Percentiles rank a stretch among this genome's conserved stretches.
Conservation (phyloP, 2,888 invertebrate genomes). For the Mesodorylaimus sp. region DNA sequence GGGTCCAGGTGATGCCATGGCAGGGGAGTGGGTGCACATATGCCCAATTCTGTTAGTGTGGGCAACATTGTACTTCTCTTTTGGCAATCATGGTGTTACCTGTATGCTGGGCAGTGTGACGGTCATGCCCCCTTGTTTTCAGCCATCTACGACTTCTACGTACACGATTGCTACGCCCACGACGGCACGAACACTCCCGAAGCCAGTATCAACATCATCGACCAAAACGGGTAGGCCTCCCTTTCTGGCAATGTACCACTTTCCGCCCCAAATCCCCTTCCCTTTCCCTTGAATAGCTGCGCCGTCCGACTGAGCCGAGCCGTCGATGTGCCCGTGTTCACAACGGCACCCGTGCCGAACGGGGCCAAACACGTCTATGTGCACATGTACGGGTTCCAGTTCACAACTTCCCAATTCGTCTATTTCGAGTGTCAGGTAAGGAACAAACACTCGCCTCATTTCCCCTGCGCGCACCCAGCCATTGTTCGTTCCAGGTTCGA, state of each 20-base stretch:
- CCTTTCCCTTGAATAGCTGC: no score
- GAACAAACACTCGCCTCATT: no score
- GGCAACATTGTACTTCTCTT: background rate
- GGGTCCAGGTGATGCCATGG: background rate
- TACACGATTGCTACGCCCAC: slow-evolving; percentile 26
- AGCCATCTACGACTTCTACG: slow-evolving; percentile 28
- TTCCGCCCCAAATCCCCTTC: no score
- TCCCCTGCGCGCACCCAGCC: no score
- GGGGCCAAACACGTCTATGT: slow-evolving; percentile 26
- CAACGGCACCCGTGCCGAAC: slow-evolving; percentile 16
- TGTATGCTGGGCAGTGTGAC: no score
- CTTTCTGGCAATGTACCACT: no score
- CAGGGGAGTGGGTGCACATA: background rate
- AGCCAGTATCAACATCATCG: slow-evolving; percentile 22
- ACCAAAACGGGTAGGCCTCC: slow-evolving; percentile 20
- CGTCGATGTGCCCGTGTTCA: slow-evolving; percentile 23
- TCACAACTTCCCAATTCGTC: slow-evolving; percentile 13
- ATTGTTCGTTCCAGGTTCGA: no score
- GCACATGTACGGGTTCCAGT: slow-evolving; percentile 20
- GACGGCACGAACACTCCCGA: slow-evolving; percentile 24
- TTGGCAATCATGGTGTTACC: no score
- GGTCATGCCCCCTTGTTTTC: no score
- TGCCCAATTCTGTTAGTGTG: background rate
- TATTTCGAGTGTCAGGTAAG: slow-evolving; percentile 14
- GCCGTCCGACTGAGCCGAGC: slow-evolving; percentile 23